Conservation (phyloP, 2,888 invertebrate species). For the Iphiclides podalirius region DNA sequence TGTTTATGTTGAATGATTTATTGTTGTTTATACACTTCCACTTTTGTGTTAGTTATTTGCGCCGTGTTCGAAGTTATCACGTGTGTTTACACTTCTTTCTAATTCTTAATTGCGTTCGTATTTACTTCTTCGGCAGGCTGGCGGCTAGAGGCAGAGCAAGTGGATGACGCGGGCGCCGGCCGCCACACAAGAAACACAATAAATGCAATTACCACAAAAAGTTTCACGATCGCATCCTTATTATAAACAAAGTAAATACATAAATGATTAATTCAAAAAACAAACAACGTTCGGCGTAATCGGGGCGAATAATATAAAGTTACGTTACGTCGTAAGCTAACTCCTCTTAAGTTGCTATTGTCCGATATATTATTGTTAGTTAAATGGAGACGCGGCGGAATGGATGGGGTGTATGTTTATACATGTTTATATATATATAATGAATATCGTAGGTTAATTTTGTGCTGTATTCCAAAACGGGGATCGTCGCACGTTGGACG, state of each 20-base stretch:
- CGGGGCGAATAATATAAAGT: slow-evolving; percentile 19
- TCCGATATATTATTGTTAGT: slow-evolving; percentile 52
- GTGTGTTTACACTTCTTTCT: too few relatives aligned
- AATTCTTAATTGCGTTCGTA: neutral
- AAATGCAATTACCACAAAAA: slow-evolving; percentile 68
- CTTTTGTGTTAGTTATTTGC: too few relatives aligned
- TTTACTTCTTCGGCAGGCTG: slow-evolving; percentile 46
- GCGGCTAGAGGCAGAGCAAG: slow-evolving; percentile 48
- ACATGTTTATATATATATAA: slow-evolving; percentile 71
- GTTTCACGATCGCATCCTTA: slow-evolving; percentile 60
- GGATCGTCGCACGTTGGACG: slow-evolving; percentile 31
- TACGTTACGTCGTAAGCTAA: slow-evolving; percentile 50
- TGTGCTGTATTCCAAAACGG: slow-evolving; percentile 65
- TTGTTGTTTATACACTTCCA: too few relatives aligned
- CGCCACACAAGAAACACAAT: slow-evolving; percentile 47
- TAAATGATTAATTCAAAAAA: slow-evolving; percentile 31
- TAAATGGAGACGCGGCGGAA: slow-evolving; percentile 43
- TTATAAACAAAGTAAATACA: slow-evolving; percentile 44
- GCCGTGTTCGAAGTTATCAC: too few relatives aligned
- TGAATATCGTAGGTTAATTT: slow-evolving; percentile 77
- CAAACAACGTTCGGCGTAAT: slow-evolving; percentile 32
- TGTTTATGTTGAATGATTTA: too few relatives aligned
- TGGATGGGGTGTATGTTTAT: slow-evolving; percentile 72
- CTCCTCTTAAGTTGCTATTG: slow-evolving; percentile 64
- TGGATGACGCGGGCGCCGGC: slow-evolving; percentile 46